A percentile compares a stretch with the other conserved stretches of the same genome.
phyloP scores from a whole-genome alignment of 1,140 invertebrate species.

The Heliconius nattereri region DNA sequence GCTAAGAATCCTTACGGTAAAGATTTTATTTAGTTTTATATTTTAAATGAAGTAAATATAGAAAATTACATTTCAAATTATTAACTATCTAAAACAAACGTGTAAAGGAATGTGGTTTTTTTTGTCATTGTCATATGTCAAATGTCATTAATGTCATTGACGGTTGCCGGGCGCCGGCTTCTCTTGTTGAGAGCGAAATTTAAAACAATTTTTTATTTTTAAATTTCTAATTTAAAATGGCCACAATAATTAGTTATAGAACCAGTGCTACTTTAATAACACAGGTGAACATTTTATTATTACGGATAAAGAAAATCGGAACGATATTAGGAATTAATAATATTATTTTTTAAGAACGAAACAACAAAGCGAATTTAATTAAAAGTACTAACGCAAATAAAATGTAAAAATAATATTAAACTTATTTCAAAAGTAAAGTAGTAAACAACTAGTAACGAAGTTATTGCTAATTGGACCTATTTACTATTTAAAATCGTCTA shows the following conservation, averaged over 20 bases:
- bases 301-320: background rate
- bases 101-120: background rate
- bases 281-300: background rate
- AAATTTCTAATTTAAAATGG: background rate
- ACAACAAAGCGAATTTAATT: too few species aligned
- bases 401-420: too few species aligned
- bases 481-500: too few species aligned
- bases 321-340: background rate
- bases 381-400: too few species aligned
- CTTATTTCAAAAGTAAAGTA: too few species aligned
- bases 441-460: too few species aligned
- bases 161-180: background rate
- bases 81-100: background rate
- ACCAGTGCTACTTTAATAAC: background rate
- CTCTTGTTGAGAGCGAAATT: conserved; percentile 5
- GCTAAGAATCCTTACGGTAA: conserved; percentile 98
- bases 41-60: background rate
- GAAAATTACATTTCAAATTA: background rate
- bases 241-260: background rate
- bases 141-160: background rate
- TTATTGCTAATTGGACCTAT: too few species aligned
- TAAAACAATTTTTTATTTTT: background rate
- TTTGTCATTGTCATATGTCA: background rate
- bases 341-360: too few species aligned
- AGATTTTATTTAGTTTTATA: conserved; percentile 23